phyloP scores from a whole-genome alignment of 35 echinoderm and acorn worm species.

The Chiridota heheva region DNA sequence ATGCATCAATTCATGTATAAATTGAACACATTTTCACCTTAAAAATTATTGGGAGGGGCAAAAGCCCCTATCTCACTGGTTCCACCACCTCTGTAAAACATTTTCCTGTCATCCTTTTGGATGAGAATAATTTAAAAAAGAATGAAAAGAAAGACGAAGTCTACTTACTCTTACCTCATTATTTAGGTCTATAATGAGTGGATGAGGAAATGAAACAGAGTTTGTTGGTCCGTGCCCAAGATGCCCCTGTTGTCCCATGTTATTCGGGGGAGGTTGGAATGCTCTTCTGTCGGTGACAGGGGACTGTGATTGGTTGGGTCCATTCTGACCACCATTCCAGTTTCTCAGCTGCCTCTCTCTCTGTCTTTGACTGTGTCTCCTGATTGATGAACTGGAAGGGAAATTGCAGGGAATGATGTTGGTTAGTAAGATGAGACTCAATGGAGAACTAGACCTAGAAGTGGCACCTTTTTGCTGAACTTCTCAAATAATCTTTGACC shows the following conservation, averaged over 20 bases:
- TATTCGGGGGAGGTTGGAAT: slow-evolving; percentile 83
- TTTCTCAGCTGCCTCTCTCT: slow-evolving; percentile 77
- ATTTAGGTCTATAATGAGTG: slow-evolving; percentile 89
- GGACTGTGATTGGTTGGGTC: slow-evolving; percentile 32
- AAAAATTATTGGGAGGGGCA: no score
- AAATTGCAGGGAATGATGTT: slow-evolving; percentile 1
- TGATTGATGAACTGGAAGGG: slow-evolving; percentile 67
- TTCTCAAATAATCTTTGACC: no score
- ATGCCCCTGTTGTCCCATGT: slow-evolving; percentile 39
- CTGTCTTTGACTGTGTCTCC: slow-evolving; percentile 92
- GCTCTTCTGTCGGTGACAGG: slow-evolving; percentile 73
- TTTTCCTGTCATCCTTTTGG: no score
- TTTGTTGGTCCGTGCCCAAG: slow-evolving; percentile 39
- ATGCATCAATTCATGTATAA: no score
- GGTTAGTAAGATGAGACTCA: background rate
- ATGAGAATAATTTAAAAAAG: background rate
- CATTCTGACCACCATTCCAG: slow-evolving; percentile 37
- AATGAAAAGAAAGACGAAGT: background rate
- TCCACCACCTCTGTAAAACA: no score
- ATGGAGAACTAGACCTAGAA: background rate
- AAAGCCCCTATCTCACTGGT: no score
- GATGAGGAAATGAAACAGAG: slow-evolving; percentile 77
- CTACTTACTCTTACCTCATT: slow-evolving; percentile 55
- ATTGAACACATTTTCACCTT: no score
- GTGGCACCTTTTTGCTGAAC: no score